Conservation (phyloP, 2,797 vertebrate genomes). For the Eupleurogrammus muticus region DNA sequence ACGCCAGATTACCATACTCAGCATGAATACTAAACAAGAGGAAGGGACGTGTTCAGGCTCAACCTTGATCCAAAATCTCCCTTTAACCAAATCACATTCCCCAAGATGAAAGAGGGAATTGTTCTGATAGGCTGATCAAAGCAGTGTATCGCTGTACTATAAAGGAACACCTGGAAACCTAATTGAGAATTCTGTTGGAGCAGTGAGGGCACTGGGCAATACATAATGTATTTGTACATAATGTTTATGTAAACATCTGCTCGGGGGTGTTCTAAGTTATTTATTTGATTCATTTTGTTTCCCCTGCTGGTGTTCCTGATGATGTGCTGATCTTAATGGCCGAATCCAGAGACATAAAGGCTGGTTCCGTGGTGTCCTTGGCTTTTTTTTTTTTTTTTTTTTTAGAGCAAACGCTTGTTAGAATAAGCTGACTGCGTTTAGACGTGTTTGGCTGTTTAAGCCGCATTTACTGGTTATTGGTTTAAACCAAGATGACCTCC, state of each 20-base stretch:
- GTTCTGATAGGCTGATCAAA: constrained; percentile 85
- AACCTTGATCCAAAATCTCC: constrained; percentile 81
- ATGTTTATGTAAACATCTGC: constrained; percentile 85
- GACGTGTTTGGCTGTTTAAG: constrained; percentile 23
- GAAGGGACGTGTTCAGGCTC: constrained; percentile 66
- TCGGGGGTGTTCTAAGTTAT: constrained; percentile 76
- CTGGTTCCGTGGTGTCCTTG: constrained; percentile 47
- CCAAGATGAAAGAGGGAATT: constrained; percentile 82
- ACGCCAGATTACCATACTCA: constrained; percentile 76
- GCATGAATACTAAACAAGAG: constrained; percentile 78
- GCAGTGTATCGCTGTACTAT: constrained; percentile 70
- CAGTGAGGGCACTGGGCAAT: constrained; percentile 72
- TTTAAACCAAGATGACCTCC: constrained; percentile 31
- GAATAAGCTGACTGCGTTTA: constrained; percentile 33
- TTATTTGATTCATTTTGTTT: constrained; percentile 72
- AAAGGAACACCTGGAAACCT: constrained; percentile 83
- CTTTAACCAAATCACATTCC: constrained; percentile 76
- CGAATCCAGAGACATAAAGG: constrained; percentile 59
- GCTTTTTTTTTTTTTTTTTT: no score
- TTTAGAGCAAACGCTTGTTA: constrained; percentile 27
- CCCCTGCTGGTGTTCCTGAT: constrained; percentile 62
- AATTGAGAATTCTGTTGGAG: constrained; percentile 76
- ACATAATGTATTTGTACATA: constrained; percentile 79
- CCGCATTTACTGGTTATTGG: constrained; percentile 16
- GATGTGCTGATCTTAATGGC: constrained; percentile 73